These are phyloP conservation scores for Protobothrops flavoviridis DNA, from an alignment of 2,113 vertebrate genomes.

Conservation along the genomic window DNA sequence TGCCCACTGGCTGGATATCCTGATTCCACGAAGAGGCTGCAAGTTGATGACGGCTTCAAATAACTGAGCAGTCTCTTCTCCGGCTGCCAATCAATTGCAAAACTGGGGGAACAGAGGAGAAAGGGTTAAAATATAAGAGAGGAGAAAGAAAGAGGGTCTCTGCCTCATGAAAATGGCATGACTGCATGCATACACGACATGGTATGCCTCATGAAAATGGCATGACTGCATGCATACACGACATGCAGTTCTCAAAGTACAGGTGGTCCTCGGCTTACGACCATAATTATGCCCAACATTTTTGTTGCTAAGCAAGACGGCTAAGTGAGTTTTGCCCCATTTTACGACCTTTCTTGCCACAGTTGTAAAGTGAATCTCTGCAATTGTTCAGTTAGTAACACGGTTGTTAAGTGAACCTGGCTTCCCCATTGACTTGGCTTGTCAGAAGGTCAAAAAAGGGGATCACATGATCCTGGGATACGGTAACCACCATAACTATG, in stretches of 20 bases:
- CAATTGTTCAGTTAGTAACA: too few species aligned
- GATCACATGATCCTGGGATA: too few species aligned
- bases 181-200: background rate
- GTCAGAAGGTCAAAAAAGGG: too few species aligned
- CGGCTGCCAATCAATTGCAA: slow-evolving; percentile 25
- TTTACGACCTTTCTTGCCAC: background rate
- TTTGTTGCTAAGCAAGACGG: background rate
- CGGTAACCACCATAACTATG: too few species aligned
- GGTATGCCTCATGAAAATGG: too few species aligned
- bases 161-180: background rate
- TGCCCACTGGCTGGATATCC: slow-evolving; percentile 10
- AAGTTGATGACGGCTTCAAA: slow-evolving; percentile 5
- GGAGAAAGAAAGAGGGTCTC: background rate
- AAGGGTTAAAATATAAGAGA: background rate
- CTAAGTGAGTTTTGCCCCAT: background rate
- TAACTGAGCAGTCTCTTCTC: slow-evolving; percentile 9
- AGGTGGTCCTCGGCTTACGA: background rate
- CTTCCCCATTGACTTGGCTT: too few species aligned
- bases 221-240: background rate
- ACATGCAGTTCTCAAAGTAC: background rate
- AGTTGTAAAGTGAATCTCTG: background rate
- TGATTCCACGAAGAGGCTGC: slow-evolving; percentile 10
- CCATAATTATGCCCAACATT: background rate
- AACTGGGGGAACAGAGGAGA: background rate
- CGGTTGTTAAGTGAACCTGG: too few species aligned